These are phyloP conservation scores for Catostylus mosaicus DNA, from an alignment of 30 jellyfish, hydroid and myxozoan species.

Conservation along the genomic window DNA sequence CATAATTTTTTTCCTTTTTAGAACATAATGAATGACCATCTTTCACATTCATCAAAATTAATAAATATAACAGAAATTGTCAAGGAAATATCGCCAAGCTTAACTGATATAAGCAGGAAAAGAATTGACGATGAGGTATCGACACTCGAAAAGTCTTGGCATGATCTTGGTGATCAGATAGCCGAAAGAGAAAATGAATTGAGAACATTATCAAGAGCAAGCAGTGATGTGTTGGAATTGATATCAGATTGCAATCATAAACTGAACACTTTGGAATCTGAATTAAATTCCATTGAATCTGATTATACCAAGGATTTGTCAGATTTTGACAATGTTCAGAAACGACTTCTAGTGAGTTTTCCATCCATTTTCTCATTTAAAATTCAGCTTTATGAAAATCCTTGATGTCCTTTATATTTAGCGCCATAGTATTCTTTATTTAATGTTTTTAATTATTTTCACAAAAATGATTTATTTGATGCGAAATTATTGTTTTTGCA, in stretches of 20 bases:
- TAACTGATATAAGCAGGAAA: constrained; percentile 31
- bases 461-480: neutral
- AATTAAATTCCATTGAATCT: constrained; percentile 8
- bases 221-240: constrained; percentile 25
- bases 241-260: constrained; percentile 41
- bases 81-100: neutral
- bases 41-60: constrained; percentile 52
- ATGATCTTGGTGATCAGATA: constrained; percentile 57
- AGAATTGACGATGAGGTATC: constrained; percentile 16
- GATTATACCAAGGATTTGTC: constrained; percentile 3
- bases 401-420: too few relatives aligned
- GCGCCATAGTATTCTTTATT: too few relatives aligned
- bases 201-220: constrained; percentile 26
- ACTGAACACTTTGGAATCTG: constrained; percentile 50
- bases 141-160: constrained; percentile 35
- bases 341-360: constrained; percentile 48
- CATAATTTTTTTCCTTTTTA: constrained; percentile 16
- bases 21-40: constrained; percentile 55
- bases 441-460: too few relatives aligned
- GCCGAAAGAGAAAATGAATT: constrained; percentile 52
- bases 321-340: constrained; percentile 23
- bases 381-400: neutral
- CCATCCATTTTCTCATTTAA: too few relatives aligned
- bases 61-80: constrained; percentile 15
- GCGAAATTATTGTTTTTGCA: neutral